A percentile compares a stretch with the other conserved stretches of the same genome.
phyloP scores from a whole-genome alignment of 2,113 vertebrate species.

The Psilopogon haemacephalus region DNA sequence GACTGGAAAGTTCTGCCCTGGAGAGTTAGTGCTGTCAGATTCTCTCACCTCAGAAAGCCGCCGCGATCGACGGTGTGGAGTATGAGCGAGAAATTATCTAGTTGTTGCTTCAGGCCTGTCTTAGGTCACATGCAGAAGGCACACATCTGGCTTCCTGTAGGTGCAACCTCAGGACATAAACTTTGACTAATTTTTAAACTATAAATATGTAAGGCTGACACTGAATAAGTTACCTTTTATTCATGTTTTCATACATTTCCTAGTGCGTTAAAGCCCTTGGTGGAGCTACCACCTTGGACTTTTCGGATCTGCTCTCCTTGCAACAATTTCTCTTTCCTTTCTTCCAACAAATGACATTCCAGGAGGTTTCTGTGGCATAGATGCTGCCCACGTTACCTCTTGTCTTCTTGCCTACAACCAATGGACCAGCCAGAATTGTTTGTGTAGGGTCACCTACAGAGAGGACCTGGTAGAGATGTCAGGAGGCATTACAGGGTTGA shows the following conservation, averaged over 20 bases:
- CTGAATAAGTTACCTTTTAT: constrained; percentile 82
- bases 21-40: constrained; percentile 98
- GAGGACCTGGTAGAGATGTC: constrained; percentile 14
- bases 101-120: constrained; percentile 86
- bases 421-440: not conserved
- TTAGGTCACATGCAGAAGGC: constrained; percentile 93
- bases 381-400: not conserved
- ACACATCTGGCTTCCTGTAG: constrained; percentile 96
- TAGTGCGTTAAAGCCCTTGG: not conserved
- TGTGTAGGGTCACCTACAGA: constrained; percentile 9
- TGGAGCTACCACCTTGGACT: constrained; percentile 44
- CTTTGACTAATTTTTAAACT: constrained; percentile 85
- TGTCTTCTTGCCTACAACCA: not conserved
- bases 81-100: constrained; percentile 94
- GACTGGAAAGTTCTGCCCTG: constrained; percentile 99
- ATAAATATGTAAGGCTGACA: constrained; percentile 84
- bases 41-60: constrained; percentile 98
- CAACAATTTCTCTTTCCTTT: not conserved
- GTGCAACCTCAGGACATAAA: constrained; percentile 90
- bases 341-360: not conserved
- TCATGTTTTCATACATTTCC: constrained; percentile 74
- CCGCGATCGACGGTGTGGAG: constrained; percentile 91
- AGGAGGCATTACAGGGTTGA: not conserved
- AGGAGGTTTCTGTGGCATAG: not conserved
- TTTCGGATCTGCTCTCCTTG: not conserved